A percentile compares a stretch with the other conserved stretches of the same genome.
These are phyloP conservation scores for Temnopleurus reevesii DNA, from an alignment of 53 echinoderm and acorn worm species.

Conservation along the genomic window DNA sequence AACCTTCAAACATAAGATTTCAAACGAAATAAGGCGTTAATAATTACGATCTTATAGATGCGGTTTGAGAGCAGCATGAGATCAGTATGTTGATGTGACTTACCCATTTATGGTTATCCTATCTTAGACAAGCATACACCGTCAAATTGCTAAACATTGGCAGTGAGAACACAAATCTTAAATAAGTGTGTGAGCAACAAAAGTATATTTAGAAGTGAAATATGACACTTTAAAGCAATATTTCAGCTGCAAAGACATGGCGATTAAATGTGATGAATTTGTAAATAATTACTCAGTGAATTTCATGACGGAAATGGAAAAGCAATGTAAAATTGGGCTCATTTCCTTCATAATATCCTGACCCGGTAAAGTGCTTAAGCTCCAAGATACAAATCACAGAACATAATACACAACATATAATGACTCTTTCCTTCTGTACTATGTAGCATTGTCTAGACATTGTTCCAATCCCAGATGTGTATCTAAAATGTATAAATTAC, in stretches of 20 bases:
- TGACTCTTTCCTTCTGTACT: conserved; percentile 5
- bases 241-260: background rate
- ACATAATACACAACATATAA: background rate
- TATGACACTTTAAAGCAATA: background rate
- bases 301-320: background rate
- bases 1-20: too few species aligned
- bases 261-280: background rate
- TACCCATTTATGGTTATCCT: too few species aligned
- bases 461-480: background rate
- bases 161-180: too few species aligned
- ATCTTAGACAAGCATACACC: too few species aligned
- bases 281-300: background rate
- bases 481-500: conserved; percentile 5
- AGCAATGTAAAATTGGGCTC: background rate
- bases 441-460: conserved; percentile 35
- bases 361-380: background rate
- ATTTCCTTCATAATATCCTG: background rate
- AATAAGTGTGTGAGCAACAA: too few species aligned
- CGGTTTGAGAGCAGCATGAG: too few species aligned
- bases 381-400: conserved; percentile 11
- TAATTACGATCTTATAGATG: too few species aligned
- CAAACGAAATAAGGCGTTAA: too few species aligned
- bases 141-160: too few species aligned
- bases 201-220: conserved; percentile 29
- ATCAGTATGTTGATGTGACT: too few species aligned